These are phyloP conservation scores for Drosophila engyochracea DNA, from an alignment of 2,888 invertebrate genomes.

Conservation along the genomic window DNA sequence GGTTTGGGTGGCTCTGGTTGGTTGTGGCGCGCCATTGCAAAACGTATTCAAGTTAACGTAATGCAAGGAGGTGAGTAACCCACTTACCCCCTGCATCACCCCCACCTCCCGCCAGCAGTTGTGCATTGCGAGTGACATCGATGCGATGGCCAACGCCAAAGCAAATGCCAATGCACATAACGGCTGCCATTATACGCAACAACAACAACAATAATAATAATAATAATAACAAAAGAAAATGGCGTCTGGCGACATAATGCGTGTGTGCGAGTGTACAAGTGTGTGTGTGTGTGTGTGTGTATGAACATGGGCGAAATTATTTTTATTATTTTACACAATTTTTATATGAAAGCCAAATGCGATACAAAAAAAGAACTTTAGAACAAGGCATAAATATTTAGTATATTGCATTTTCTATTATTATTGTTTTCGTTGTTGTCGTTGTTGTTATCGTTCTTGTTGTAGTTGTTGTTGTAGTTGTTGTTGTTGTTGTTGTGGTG, in stretches of 20 bases:
- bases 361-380: conserved; percentile 68
- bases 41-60: conserved; percentile 66
- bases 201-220: conserved; percentile 47
- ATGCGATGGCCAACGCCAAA: conserved; percentile 44
- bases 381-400: conserved; percentile 75
- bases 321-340: conserved; percentile 80
- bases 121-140: conserved; percentile 3
- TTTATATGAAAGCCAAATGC: conserved; percentile 68
- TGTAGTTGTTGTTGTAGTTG: conserved; percentile 12
- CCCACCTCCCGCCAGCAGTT: neutral
- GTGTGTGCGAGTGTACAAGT: conserved; percentile 8
- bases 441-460: conserved; percentile 25
- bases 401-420: conserved; percentile 65
- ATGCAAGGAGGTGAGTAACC: conserved; percentile 54
- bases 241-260: conserved; percentile 71
- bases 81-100: neutral
- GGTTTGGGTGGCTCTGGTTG: neutral
- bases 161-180: conserved; percentile 68
- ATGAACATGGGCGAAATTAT: conserved; percentile 60
- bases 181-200: conserved; percentile 77
- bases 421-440: conserved; percentile 36
- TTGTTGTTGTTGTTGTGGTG: conserved; percentile 30
- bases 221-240: conserved; percentile 58
- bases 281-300: conserved; percentile 29
- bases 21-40: conserved; percentile 24